These are phyloP conservation scores for Hemicentrotus pulcherrimus DNA, from an alignment of 35 echinoderm and acorn worm genomes.

Conservation along the genomic window DNA sequence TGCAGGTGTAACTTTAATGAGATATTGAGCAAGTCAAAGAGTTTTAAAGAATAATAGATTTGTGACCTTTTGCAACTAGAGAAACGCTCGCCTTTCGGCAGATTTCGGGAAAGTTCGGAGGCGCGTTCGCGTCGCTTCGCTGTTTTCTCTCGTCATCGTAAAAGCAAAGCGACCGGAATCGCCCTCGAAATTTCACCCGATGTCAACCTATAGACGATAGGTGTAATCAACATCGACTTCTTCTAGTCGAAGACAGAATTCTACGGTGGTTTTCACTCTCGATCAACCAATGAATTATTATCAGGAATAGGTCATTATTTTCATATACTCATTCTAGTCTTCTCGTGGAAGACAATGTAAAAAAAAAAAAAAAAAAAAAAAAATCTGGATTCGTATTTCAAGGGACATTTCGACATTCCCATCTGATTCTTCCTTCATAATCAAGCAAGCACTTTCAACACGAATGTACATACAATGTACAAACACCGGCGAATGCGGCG, in stretches of 20 bases:
- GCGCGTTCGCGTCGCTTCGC: conserved; percentile 40
- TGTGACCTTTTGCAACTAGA: neutral
- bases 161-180: conserved; percentile 34
- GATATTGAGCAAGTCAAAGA: neutral
- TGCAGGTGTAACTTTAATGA: neutral
- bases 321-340: too few relatives aligned
- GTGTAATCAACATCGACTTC: neutral
- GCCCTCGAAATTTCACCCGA: conserved; percentile 7
- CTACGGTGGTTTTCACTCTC: neutral
- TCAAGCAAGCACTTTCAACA: too few relatives aligned
- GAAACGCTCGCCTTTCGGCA: neutral
- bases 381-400: too few relatives aligned
- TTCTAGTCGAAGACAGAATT: neutral
- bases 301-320: too few relatives aligned
- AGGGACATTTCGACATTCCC: too few relatives aligned
- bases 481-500: too few relatives aligned
- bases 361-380: too few relatives aligned
- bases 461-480: too few relatives aligned
- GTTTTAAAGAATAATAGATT: neutral
- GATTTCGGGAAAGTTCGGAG: conserved; percentile 19
- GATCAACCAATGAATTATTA: neutral
- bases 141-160: neutral
- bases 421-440: too few relatives aligned
- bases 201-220: neutral
- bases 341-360: too few relatives aligned